A percentile compares a stretch with the other conserved stretches of the same genome.
phyloP scores from a whole-genome alignment of 1,140 invertebrate genomes.

The Drosophila sp. region DNA sequence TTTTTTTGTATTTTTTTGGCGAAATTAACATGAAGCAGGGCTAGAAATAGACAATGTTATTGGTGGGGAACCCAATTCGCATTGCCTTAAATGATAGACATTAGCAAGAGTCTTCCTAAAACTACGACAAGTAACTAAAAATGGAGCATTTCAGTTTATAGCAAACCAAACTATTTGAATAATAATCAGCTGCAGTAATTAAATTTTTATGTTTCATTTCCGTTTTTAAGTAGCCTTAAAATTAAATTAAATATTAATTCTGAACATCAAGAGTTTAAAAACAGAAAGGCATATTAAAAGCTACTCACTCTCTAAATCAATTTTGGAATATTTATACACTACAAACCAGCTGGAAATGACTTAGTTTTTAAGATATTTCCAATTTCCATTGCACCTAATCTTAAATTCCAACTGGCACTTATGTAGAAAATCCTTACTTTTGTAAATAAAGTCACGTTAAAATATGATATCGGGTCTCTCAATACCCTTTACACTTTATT shows the following conservation, averaged over 20 bases:
- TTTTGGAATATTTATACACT: too few relatives aligned
- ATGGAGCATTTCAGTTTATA: conserved; percentile 26
- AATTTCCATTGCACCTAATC: too few relatives aligned
- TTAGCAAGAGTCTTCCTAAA: conserved; percentile 25
- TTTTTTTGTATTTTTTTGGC: conserved; percentile 18
- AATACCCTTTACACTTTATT: too few relatives aligned
- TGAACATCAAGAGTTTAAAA: neutral
- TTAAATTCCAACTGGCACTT: too few relatives aligned
- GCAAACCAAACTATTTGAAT: conserved; percentile 7
- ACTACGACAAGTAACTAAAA: conserved; percentile 12
- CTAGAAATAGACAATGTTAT: conserved; percentile 19
- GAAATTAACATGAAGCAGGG: conserved; percentile 49
- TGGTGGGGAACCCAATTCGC: neutral
- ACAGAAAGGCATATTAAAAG: neutral
- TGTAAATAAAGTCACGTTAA: too few relatives aligned
- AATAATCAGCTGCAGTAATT: conserved; percentile 19
- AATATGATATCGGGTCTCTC: too few relatives aligned
- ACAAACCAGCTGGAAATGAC: too few relatives aligned
- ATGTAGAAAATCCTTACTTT: too few relatives aligned
- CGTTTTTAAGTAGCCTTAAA: conserved; percentile 17
- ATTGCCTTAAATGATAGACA: conserved; percentile 36
- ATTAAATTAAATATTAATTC: too few relatives aligned
- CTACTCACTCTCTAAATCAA: too few relatives aligned
- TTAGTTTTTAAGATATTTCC: too few relatives aligned
- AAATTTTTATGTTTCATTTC: conserved; percentile 28